A percentile compares a stretch with the other conserved stretches of the same genome.
These are phyloP conservation scores for Lepidurus apus DNA, from an alignment of 1,140 invertebrate genomes.

Conservation along the genomic window DNA sequence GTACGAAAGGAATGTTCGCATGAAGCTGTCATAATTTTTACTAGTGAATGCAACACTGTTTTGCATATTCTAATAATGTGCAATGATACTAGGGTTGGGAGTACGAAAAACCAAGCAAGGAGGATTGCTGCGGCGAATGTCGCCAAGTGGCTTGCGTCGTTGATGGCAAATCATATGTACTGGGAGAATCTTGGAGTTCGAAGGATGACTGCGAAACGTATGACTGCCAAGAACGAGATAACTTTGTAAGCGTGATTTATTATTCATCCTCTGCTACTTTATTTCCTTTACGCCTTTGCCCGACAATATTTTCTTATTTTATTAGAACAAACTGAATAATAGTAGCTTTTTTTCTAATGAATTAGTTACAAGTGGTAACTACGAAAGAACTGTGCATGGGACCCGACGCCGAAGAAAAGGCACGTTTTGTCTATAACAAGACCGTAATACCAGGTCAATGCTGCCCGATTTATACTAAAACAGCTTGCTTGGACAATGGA, in stretches of 20 bases:
- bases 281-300: too few relatives aligned
- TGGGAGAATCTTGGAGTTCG: slow-evolving; percentile 41
- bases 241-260: neutral
- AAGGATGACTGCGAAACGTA: slow-evolving; percentile 39
- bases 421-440: slow-evolving; percentile 33
- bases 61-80: neutral
- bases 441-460: slow-evolving; percentile 32
- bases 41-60: too few relatives aligned
- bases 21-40: slow-evolving; percentile 23
- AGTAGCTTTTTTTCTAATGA: too few relatives aligned
- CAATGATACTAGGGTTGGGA: slow-evolving; percentile 41
- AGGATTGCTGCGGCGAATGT: slow-evolving; percentile 67
- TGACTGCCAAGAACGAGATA: slow-evolving; percentile 37
- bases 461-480: slow-evolving; percentile 33
- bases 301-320: too few relatives aligned
- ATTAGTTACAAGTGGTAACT: slow-evolving; percentile 37
- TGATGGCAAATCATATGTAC: slow-evolving; percentile 49
- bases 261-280: neutral
- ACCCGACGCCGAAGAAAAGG: slow-evolving; percentile 35
- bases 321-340: too few relatives aligned
- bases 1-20: slow-evolving; percentile 37
- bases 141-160: slow-evolving; percentile 58
- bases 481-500: slow-evolving; percentile 34
- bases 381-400: slow-evolving; percentile 35
- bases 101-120: slow-evolving; percentile 37